Base-by-base conservation (phyloP, 2,888 invertebrate species). In the Drosophila paranaensis region DNA sequence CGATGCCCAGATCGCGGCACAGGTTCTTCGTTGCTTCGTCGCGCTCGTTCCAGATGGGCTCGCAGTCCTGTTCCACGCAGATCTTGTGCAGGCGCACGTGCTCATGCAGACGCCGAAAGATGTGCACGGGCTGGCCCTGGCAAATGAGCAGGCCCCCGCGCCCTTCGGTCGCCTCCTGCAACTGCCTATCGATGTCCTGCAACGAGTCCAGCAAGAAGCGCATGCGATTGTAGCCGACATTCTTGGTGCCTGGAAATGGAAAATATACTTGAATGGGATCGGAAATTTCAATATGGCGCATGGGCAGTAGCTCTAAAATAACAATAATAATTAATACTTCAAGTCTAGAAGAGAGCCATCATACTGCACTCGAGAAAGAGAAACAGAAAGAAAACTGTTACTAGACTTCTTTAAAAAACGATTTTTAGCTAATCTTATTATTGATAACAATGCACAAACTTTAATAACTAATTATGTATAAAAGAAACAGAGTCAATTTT, bases 141-240 rank as follows among this genome's bases (percentile, higher is more conserved):
- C 95, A 91, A 80, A 95, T 92, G 75, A 94, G 93, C 6, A 96
- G 93, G 5, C 94, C 93, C 0, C 95, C 95, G 0, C 95, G 95
- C 68, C 91, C 82, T 66, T 91, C 90, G 72, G 93, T 93, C 0
- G 67, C 58, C 16, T 67, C 39, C 20, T 71, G 81, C 71, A 96
- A 93, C 88, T 95, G 95, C 20, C 84, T 90, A 82, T 96, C 94
- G 64, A 96, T 91, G 87, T 96, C 96, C 5, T 94, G 92, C 54
- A 96, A 91, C 0, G 95, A 94, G 88, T 96, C 96, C 50, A 95
- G 91, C 6, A 96, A 93, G 84, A 95, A 96, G 16, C 94, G 93
- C 94, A 95, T 94, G 1, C 96, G 95, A 88, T 96, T 95, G 91
- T 94, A 95, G 0, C 95, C 95, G 11, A 95, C 94, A n/a, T 93